Conservation (phyloP, 2,888 invertebrate species). For the Rotaria socialis region DNA sequence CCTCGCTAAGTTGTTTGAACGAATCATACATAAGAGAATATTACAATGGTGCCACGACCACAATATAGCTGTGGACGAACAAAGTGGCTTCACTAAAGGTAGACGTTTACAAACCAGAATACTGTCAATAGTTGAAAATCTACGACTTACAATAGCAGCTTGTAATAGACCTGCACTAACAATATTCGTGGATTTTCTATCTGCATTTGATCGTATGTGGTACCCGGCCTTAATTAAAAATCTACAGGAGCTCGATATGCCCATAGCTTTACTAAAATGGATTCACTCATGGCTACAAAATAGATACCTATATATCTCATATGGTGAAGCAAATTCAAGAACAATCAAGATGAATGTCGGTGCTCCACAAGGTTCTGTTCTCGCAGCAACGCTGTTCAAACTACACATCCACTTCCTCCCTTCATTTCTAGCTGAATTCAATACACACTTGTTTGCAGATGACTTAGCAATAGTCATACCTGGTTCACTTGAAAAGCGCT, state of each 20-base stretch:
- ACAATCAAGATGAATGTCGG: neutral
- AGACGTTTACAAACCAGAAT: too few species aligned
- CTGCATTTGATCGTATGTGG: neutral
- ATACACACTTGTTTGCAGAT: too few species aligned
- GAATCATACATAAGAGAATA: neutral
- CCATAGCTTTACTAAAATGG: too few species aligned
- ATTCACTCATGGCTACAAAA: neutral
- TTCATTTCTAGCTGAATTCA: too few species aligned
- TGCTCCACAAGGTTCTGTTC: neutral
- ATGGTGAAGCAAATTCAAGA: neutral
- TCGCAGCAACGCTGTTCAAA: neutral
- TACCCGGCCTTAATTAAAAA: too few species aligned
- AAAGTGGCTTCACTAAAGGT: neutral
- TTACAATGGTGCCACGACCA: neutral
- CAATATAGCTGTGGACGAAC: neutral
- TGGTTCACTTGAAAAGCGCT: too few species aligned
- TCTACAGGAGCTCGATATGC: too few species aligned
- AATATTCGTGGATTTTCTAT: constrained; percentile 9
- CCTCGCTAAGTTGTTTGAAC: neutral
- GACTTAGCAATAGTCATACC: too few species aligned
- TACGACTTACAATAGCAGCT: neutral
- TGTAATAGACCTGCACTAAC: neutral
- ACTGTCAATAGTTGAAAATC: too few species aligned
- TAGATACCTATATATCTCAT: neutral
- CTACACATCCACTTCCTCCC: neutral